Evolutionary conservation across 2,888 invertebrate genomes (phyloP), one percentile per base, ranked within the genome.

Genomic region (Leucania comma): DNA sequence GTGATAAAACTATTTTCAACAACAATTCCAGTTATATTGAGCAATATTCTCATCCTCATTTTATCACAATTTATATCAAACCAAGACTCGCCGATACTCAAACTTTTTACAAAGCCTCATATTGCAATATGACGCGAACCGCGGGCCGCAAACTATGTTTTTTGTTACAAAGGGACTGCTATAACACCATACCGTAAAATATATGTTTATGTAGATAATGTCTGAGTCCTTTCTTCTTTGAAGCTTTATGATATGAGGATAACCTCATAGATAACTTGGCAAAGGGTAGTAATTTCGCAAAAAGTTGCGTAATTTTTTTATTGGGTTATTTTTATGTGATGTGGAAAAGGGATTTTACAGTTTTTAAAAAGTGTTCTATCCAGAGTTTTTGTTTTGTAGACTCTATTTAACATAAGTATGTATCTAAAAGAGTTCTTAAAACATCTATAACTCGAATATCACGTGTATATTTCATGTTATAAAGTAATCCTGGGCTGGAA

Each of bases 61-160:
- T 14, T 24, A 50, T 59, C 9, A 9, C 29, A 59, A 46, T 42
- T 60, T 20, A 46, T 20, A 67, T 75, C 56, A 71, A 76, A 75
- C 42, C 29, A 51, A 61, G 24, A n/a, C 46, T 2, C 12, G 20
- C 0, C 14, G 9, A 35, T 46, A 62, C 35, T 68, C 17, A 53
- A 75, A 67, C 24, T 67, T 76, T 78, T 72, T 72, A 66, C 72
- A 29, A 29, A 22, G n/a, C 35, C 32, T 12, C 22, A 53, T 58
- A 65, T 50, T 76, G 72, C 57, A 51, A 64, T 51, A 61, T 77
- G 65, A 46, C 24, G 42, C 35, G 72, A 29, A 22, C 54, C 35
- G 17, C 20, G 24, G 29, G 17, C 66, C 61, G 32, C 53, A 51
- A 57, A 59, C 59, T 58, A 68, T 35, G 24, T 69, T 76, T 75